These are phyloP conservation scores for Choristoneura rosaceana DNA, from an alignment of 2,888 invertebrate species.

Conservation along the genomic window DNA sequence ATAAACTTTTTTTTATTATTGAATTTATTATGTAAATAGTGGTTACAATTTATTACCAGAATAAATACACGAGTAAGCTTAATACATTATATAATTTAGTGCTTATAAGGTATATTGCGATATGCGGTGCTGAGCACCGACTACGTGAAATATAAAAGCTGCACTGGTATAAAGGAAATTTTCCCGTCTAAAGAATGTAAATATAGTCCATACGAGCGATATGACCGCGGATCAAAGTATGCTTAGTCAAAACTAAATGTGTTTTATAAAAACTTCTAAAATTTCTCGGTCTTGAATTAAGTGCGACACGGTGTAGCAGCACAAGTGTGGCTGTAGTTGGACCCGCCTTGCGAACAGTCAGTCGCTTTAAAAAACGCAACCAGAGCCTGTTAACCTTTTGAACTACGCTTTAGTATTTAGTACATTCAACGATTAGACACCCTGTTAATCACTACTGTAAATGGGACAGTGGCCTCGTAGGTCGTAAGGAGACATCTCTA, in stretches of 20 bases:
- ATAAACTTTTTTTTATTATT: constrained; percentile 36
- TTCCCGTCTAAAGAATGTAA: neutral
- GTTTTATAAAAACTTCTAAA: too few relatives aligned
- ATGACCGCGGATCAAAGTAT: neutral
- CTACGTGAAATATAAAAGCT: neutral
- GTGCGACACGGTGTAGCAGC: too few relatives aligned
- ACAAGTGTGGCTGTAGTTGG: too few relatives aligned
- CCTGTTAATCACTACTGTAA: too few relatives aligned
- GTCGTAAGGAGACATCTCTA: too few relatives aligned
- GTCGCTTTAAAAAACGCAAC: too few relatives aligned
- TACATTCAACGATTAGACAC: too few relatives aligned
- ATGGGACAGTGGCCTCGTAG: too few relatives aligned
- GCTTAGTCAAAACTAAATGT: neutral
- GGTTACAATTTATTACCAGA: constrained; percentile 40
- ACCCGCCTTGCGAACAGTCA: too few relatives aligned
- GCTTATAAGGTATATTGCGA: constrained; percentile 16
- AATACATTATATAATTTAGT: constrained; percentile 30
- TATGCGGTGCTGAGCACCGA: neutral
- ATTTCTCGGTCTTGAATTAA: too few relatives aligned
- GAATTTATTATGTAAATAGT: constrained; percentile 35
- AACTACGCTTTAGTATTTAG: too few relatives aligned
- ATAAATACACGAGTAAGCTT: constrained; percentile 33
- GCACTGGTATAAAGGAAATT: neutral
- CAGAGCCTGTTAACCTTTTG: too few relatives aligned
- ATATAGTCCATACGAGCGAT: neutral